These are phyloP conservation scores for Laodelphax striatellus DNA, from an alignment of 1,140 invertebrate genomes.

Conservation along the genomic window DNA sequence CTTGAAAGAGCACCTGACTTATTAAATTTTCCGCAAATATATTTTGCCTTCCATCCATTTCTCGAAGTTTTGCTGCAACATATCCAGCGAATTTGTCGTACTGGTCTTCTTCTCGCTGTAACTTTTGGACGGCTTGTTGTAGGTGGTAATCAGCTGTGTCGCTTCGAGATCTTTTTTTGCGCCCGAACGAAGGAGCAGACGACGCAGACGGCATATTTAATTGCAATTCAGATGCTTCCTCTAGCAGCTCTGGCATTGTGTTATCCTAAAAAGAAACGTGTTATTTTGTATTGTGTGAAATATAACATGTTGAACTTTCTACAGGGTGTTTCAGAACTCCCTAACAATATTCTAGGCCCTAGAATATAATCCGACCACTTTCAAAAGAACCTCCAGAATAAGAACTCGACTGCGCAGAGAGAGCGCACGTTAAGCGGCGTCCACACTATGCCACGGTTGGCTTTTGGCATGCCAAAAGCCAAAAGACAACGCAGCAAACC, in stretches of 20 bases:
- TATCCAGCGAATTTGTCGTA: conserved; percentile 1
- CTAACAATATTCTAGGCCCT: too few species aligned
- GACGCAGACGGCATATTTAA: not conserved
- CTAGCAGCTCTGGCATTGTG: not conserved
- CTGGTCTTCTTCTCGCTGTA: conserved; percentile 1
- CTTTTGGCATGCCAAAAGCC: too few species aligned
- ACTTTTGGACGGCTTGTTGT: not conserved
- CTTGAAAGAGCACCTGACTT: conserved; percentile 1
- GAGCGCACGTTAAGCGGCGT: too few species aligned
- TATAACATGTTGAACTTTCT: too few species aligned
- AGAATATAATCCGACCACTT: too few species aligned
- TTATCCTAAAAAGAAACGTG: not conserved
- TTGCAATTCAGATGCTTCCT: not conserved
- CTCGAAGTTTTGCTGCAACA: conserved; percentile 1
- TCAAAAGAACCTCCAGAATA: too few species aligned
- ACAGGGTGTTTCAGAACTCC: too few species aligned
- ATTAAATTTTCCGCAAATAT: conserved; percentile 3
- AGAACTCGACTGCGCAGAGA: too few species aligned
- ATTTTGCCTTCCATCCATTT: not conserved
- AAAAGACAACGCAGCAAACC: too few species aligned
- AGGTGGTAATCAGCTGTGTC: conserved; percentile 3
- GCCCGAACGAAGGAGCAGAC: not conserved
- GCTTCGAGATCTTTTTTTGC: conserved; percentile 1
- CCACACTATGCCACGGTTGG: too few species aligned
- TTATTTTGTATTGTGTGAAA: not conserved